These are phyloP conservation scores for Poecilia picta DNA, from an alignment of 2,797 vertebrate genomes.

Conservation along the genomic window DNA sequence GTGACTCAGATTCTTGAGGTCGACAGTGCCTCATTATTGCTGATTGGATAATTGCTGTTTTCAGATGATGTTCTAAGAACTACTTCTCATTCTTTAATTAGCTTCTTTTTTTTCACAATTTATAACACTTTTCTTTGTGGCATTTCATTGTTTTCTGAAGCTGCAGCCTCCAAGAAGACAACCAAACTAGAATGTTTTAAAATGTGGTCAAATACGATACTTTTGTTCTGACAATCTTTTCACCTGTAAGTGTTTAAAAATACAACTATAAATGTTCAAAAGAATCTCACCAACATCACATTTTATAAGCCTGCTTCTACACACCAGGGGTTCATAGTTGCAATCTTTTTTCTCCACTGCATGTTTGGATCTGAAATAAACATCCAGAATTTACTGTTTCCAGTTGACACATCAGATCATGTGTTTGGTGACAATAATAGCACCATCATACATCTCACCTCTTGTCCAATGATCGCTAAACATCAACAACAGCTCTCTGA, in stretches of 20 bases:
- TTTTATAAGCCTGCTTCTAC: background rate
- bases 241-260: background rate
- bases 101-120: background rate
- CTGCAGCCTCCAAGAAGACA: too few species aligned
- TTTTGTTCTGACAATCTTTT: background rate
- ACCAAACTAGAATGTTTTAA: too few species aligned
- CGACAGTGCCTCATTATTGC: slow-evolving; percentile 2
- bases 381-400: background rate
- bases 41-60: slow-evolving; percentile 5
- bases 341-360: background rate
- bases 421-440: background rate
- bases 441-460: background rate
- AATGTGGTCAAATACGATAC: background rate
- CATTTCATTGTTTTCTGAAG: background rate
- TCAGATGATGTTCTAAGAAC: background rate
- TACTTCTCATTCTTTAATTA: background rate
- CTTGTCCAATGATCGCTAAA: background rate
- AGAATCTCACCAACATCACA: background rate
- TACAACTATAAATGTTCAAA: background rate
- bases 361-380: too few species aligned
- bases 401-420: background rate
- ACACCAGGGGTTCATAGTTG: background rate
- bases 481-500: background rate
- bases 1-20: background rate
- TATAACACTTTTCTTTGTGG: background rate